Evolutionary conservation across 2,113 vertebrate genomes (phyloP), one percentile per base, ranked within the genome.

Genomic region (Corythaixoides concolor): DNA sequence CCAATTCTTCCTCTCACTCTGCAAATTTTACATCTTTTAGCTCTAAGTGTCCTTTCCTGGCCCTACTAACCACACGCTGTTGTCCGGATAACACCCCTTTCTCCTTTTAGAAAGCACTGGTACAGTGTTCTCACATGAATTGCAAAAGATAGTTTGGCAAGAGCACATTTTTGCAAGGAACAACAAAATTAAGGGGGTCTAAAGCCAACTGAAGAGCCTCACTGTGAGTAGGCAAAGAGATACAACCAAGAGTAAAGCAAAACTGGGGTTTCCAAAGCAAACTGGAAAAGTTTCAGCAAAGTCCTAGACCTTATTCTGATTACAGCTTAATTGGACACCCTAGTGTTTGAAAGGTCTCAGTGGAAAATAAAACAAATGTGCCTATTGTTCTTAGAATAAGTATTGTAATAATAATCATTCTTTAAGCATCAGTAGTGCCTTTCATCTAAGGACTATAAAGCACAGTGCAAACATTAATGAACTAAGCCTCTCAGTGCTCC

Each of bases 371-470:
- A 96, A 95, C 66, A 92, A 96, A 95, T 91, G 89, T 85, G 80
- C 41, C 53, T 93, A 95, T 97, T 97, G 96, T 93, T 96, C 90
- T 86, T 94, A 74, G 70, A 93, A 77, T 68, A 86, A 93, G 72
- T 93, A 89, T 95, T 91, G 62, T 67, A 92, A 95, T 88, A 96
- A 90, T 94, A 79, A 95, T 89, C 58, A 82, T 95, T 95, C 96
- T 89, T 95, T 95, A 94, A 95, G 96, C 92, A 85, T 92, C 92
- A 66, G 74, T 87, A 95, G 84, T 94, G 95, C 84, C 91, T 97
- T 97, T 97, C 94, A 95, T 95, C 94, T 96, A 85, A 95, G 93
- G 77, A 62, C 74, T 67, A 79, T 93, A 96, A 97, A 93, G 70
- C 94, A 95, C 74, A 59, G 63, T 63, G 82, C 82, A 83, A 94